Percentiles rank a stretch among this genome's conserved stretches.
These are phyloP conservation scores for Intoshia linei DNA, from an alignment of 1,140 invertebrate species.

Conservation along the genomic window DNA sequence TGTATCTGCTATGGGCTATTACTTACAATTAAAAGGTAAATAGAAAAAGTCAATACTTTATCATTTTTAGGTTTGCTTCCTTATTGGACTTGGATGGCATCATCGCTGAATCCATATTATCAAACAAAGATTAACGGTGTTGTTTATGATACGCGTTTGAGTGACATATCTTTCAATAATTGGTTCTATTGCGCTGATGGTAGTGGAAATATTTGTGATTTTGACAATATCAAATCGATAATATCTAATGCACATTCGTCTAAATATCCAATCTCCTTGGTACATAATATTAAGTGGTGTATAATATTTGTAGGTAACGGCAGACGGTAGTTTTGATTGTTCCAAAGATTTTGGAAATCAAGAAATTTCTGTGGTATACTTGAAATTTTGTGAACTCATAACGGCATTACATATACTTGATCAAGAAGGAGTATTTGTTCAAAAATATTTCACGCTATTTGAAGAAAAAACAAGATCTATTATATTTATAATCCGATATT, in stretches of 20 bases:
- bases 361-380: slow-evolving; percentile 35
- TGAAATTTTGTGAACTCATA: slow-evolving; percentile 48
- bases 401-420: slow-evolving; percentile 36
- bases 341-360: slow-evolving; percentile 44
- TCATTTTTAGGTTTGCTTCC: slow-evolving; percentile 8
- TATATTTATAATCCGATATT: slow-evolving; percentile 40
- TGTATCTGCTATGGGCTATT: slow-evolving; percentile 53
- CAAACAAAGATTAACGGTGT: slow-evolving; percentile 37
- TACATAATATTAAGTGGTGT: background rate
- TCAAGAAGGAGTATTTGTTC: slow-evolving; percentile 37
- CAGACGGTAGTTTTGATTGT: slow-evolving; percentile 68
- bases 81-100: slow-evolving; percentile 44
- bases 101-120: slow-evolving; percentile 56
- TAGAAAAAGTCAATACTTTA: background rate
- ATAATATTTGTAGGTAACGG: slow-evolving; percentile 32
- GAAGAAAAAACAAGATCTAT: slow-evolving; percentile 42
- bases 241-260: too few species aligned
- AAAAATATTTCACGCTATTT: slow-evolving; percentile 73
- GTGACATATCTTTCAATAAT: slow-evolving; percentile 35
- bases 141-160: slow-evolving; percentile 42
- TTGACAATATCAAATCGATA: slow-evolving; percentile 32
- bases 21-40: slow-evolving; percentile 26
- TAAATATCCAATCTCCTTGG: background rate
- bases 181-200: slow-evolving; percentile 54
- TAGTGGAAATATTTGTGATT: slow-evolving; percentile 41